A percentile compares a stretch with the other conserved stretches of the same genome.
phyloP scores from a whole-genome alignment of 2,888 invertebrate species.

The Ceratothoa steindachneri region DNA sequence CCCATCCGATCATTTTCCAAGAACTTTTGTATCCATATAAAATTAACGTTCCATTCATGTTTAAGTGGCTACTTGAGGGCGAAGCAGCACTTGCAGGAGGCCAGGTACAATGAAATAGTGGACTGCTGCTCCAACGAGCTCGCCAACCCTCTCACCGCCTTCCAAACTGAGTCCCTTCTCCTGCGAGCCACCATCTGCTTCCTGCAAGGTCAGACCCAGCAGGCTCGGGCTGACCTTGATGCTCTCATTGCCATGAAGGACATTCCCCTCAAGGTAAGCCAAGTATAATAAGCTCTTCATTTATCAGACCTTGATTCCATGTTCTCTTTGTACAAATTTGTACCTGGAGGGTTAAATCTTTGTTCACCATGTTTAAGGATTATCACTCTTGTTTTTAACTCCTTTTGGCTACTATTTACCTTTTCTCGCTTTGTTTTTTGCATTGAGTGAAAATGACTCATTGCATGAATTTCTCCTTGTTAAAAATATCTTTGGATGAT shows the following conservation, averaged over 20 bases:
- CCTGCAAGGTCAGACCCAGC: conserved; percentile 69
- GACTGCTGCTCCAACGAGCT: conserved; percentile 75
- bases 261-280: conserved; percentile 58
- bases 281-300: neutral
- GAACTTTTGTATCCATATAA: no score
- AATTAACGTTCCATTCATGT: no score
- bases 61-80: conserved; percentile 71
- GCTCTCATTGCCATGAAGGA: conserved; percentile 65
- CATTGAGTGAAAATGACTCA: no score
- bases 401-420: no score
- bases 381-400: neutral
- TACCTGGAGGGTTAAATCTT: neutral
- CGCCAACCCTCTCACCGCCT: conserved; percentile 54
- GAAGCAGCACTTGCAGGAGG: conserved; percentile 64
- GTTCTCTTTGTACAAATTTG: neutral
- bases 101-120: conserved; percentile 73
- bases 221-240: conserved; percentile 68
- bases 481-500: no score
- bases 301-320: neutral
- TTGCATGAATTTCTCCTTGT: no score
- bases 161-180: conserved; percentile 61
- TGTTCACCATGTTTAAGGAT: neutral
- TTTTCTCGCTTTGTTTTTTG: no score
- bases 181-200: conserved; percentile 79
- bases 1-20: no score